These are phyloP conservation scores for Adelognathus sp. DNA, from an alignment of 2,888 invertebrate genomes.

Conservation along the genomic window DNA sequence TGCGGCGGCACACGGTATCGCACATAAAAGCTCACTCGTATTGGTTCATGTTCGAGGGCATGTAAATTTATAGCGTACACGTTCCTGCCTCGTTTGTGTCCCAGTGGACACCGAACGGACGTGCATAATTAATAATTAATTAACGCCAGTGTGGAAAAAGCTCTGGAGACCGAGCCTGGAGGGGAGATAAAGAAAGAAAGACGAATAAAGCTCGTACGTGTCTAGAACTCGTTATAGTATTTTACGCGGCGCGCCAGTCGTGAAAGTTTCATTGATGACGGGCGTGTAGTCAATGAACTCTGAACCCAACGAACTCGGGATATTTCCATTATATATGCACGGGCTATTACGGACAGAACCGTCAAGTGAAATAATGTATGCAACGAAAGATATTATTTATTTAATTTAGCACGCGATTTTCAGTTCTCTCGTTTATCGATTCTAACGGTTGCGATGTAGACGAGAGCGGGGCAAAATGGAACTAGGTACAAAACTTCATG, in stretches of 20 bases:
- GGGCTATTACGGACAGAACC: neutral
- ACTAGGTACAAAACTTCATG: neutral
- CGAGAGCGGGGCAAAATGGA: no score
- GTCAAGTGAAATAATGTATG: neutral
- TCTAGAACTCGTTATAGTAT: constrained; percentile 1
- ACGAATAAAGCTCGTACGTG: neutral
- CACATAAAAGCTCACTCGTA: neutral
- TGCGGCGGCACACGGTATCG: constrained; percentile 26
- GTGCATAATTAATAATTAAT: constrained; percentile 37
- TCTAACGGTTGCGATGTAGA: neutral
- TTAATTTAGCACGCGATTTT: constrained; percentile 28
- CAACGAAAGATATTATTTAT: constrained; percentile 6
- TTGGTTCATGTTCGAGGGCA: constrained; percentile 9
- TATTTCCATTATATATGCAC: no score
- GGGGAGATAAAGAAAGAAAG: neutral
- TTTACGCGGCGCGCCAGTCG: neutral
- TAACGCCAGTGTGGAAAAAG: constrained; percentile 1
- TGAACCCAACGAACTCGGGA: no score
- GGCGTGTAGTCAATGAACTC: no score
- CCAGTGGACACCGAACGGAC: neutral
- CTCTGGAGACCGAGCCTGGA: constrained; percentile 3
- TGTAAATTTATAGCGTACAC: neutral
- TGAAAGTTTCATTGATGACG: neutral
- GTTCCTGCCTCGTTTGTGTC: neutral
- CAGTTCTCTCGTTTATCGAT: constrained; percentile 12